These are phyloP conservation scores for Diprion similis DNA, from an alignment of 1,140 invertebrate genomes.

Conservation along the genomic window DNA sequence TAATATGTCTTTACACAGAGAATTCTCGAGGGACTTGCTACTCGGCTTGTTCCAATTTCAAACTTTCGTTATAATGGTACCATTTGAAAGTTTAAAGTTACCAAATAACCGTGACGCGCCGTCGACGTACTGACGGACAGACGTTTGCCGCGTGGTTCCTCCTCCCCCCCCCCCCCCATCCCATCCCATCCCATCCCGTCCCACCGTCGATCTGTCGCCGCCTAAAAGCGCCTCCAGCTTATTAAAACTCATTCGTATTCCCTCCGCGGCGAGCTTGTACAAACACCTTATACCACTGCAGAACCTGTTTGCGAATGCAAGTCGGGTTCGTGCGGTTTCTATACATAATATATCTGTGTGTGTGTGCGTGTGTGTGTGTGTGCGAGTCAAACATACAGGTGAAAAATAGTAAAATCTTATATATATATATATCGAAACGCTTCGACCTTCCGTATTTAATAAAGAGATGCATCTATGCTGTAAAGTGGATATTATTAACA, in stretches of 20 bases:
- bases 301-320: not conserved
- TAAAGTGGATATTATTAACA: too few relatives aligned
- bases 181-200: too few relatives aligned
- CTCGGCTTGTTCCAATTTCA: too few relatives aligned
- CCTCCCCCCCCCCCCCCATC: too few relatives aligned
- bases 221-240: not conserved
- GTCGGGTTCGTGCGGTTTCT: not conserved
- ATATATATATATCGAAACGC: not conserved
- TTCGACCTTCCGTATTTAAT: too few relatives aligned
- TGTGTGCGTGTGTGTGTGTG: not conserved
- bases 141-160: not conserved
- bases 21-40: too few relatives aligned
- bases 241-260: slow-evolving; percentile 1
- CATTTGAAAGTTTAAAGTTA: not conserved
- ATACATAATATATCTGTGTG: not conserved
- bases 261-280: not conserved
- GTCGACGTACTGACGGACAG: not conserved
- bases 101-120: not conserved
- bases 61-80: too few relatives aligned
- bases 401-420: not conserved
- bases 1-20: too few relatives aligned
- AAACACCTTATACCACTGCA: not conserved
- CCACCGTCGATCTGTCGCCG: not conserved
- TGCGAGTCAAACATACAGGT: not conserved
- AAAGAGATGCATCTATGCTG: too few relatives aligned